Base-by-base conservation (phyloP, 2,797 vertebrate species). In the Cuculus canorus region DNA sequence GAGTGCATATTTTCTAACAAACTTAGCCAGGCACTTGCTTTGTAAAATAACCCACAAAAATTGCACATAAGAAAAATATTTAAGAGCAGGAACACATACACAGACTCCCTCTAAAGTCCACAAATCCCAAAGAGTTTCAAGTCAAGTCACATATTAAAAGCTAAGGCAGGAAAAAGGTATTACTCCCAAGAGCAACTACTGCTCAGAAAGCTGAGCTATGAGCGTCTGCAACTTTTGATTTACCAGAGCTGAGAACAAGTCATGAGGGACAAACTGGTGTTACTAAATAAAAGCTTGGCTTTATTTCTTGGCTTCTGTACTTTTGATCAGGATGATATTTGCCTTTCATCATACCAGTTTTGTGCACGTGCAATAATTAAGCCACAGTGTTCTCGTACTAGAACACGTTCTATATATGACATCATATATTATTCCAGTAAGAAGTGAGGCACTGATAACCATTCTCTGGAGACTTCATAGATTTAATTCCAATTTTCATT, bases 271-370 rank as follows among this genome's bases (percentile, higher is more conserved):
- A 66, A 92, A 83, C 2, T 82, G 41, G 37, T 66, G 64, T 61
- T 68, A 88, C 37, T 54, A 93, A 82, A 72, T 47, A 70, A 90
- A 94, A 85, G 60, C 47, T 76, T 94, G 82, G 69, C 72, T 93
- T 91, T 87, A 78, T 79, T 92, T 88, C 86, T 64, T 22, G 1
- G 4, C 86, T 93, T 96, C 82, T 93, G 69, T 59, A 69, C 43
- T 65, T 93, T 70, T 81, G 88, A 72, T 86, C 77, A 76, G 70
- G 28, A 63, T 52, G 66, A 53, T 90, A 72, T 66, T 86, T 92
- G 72, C 39, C 47, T 93, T 88, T 86, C 77, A 81, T 83, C 72
- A 77, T 32, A 52, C 17, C 37, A 73, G 77, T 59, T 86, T 56
- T 79, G 59, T 83, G 72, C 85, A 91, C 0, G 7, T 64, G 82